Conservation (phyloP, 2,797 vertebrate genomes). For the Aphelocoma californica region DNA sequence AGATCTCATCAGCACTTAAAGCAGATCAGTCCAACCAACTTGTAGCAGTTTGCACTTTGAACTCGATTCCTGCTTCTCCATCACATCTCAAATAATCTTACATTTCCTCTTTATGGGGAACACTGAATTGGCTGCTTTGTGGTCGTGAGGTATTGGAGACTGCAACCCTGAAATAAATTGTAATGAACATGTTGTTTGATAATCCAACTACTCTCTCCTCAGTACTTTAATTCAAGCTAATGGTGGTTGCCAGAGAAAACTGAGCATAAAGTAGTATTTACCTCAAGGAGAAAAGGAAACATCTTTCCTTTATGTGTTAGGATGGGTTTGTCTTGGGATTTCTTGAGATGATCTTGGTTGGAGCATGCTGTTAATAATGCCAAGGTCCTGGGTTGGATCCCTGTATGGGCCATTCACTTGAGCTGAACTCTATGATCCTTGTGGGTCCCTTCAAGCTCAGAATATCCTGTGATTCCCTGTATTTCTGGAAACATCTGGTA, state of each 20-base stretch:
- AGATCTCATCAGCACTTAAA: neutral
- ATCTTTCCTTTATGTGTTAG: neutral
- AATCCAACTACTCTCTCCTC: neutral
- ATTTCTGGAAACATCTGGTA: neutral
- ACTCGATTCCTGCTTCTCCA: neutral
- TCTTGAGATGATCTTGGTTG: neutral
- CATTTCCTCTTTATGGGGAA: neutral
- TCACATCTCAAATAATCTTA: neutral
- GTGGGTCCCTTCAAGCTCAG: neutral
- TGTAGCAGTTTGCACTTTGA: neutral
- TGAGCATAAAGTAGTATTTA: neutral
- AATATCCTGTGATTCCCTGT: neutral
- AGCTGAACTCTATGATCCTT: rapidly evolving
- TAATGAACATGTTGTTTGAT: neutral
- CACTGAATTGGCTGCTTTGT: neutral
- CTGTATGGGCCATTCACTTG: rapidly evolving
- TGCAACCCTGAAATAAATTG: neutral
- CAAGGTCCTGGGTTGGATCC: neutral
- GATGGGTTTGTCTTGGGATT: neutral
- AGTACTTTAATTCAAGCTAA: neutral
- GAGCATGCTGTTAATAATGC: neutral
- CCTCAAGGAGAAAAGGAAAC: neutral
- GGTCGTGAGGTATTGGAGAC: neutral
- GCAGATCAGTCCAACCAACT: neutral
- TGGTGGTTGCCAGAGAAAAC: neutral